phyloP scores from a whole-genome alignment of 1,140 invertebrate genomes.

The Coboldia fuscipes region DNA sequence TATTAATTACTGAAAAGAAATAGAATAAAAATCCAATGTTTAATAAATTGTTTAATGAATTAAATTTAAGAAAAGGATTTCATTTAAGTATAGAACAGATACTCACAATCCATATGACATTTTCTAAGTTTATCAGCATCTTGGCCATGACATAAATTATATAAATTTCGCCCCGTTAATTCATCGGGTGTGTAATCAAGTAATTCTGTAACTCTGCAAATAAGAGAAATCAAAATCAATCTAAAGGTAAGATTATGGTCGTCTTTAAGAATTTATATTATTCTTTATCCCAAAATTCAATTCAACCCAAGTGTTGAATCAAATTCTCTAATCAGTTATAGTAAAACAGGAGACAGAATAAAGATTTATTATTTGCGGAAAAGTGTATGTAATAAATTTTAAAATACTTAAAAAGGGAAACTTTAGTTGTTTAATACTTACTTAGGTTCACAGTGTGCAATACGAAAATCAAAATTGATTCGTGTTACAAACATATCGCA shows the following conservation, averaged over 20 bases:
- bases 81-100: constrained; percentile 5
- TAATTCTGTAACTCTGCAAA: constrained; percentile 66
- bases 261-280: too few relatives aligned
- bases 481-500: constrained; percentile 93
- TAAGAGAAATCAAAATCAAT: too few relatives aligned
- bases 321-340: too few relatives aligned
- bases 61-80: not conserved
- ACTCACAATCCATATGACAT: constrained; percentile 84
- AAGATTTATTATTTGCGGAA: too few relatives aligned
- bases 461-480: constrained; percentile 86
- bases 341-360: too few relatives aligned
- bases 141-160: constrained; percentile 84
- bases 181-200: constrained; percentile 86
- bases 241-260: too few relatives aligned
- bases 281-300: too few relatives aligned
- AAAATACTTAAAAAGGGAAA: too few relatives aligned
- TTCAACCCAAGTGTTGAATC: too few relatives aligned
- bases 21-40: constrained; percentile 3
- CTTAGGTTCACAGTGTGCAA: constrained; percentile 93
- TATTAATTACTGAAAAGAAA: constrained; percentile 68
- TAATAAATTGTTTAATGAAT: not conserved
- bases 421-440: constrained; percentile 29
- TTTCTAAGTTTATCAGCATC: constrained; percentile 83
- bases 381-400: too few relatives aligned
- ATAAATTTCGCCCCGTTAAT: constrained; percentile 80